Evolutionary conservation across 30 jellyfish, hydroid and myxozoan species (phyloP), one percentile per base, ranked within the genome.

Genomic region (Mastigias papua): DNA sequence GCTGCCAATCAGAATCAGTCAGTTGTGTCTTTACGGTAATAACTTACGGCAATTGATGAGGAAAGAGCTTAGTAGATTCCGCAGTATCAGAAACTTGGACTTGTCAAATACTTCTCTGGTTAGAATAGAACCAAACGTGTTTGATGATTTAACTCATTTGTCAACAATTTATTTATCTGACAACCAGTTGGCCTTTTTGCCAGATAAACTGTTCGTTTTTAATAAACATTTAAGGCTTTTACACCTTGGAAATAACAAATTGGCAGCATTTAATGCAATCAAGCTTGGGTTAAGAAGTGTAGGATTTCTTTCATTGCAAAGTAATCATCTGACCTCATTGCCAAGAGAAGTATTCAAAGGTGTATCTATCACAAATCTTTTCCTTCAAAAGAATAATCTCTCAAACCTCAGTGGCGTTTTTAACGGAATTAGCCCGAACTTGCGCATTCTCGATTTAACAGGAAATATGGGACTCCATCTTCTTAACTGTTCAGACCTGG

Each of bases 281-380:
- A n/a, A n/a, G n/a, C n/a, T n/a, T n/a, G n/a, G n/a, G n/a, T n/a
- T n/a, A n/a, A n/a, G n/a, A n/a, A n/a, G n/a, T n/a, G n/a, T n/a
- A n/a, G n/a, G n/a, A n/a, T n/a, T n/a, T n/a, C 71, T 86, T 0
- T 48, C 15, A 60, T 71, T 86, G 33, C 90, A 74, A 2, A 57
- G 34, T 6, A 86, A 76, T 69, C 63, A 48, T 16, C 32, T 86
- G 16, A 21, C 19, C 46, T 23, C 9, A 2, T 26, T 86, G 1
- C 86, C 73, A 1, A 32, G 10, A 2, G 90, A 78, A 0, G 26
- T 77, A 7, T 86, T 86, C 57, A 37, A 34, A 25, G 86, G 50
- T 15, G 34, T 86, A 85, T 31, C 27, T 8, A 49, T 86, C 0
- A 6, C 0, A 22, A 74, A 48, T 15, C 54, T 86, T 3, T 63